A percentile compares a stretch with the other conserved stretches of the same genome.
Conservation (phyloP, 2,888 invertebrate species). For the Thalpophila matura region DNA sequence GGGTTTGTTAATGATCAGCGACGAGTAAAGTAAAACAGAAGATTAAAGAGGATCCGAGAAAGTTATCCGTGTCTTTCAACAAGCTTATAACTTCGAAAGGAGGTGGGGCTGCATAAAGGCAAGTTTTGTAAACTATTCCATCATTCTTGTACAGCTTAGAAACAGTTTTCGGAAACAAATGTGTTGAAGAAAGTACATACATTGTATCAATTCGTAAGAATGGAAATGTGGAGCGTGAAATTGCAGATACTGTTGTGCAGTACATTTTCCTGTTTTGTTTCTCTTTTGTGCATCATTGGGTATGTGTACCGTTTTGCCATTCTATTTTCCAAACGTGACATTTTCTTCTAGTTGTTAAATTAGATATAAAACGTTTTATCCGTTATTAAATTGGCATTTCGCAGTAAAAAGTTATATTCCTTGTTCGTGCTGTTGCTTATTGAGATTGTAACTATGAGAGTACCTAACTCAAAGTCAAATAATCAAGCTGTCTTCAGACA, state of each 20-base stretch:
- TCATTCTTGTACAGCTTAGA: slow-evolving; percentile 21
- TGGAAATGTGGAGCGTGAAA: slow-evolving; percentile 70
- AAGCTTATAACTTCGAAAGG: slow-evolving; percentile 28
- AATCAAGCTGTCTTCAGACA: too few species aligned
- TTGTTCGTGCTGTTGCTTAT: too few species aligned
- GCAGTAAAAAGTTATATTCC: neutral
- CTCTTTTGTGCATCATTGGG: slow-evolving; percentile 72
- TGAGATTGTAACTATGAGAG: too few species aligned
- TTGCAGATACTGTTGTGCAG: slow-evolving; percentile 69
- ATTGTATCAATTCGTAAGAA: slow-evolving; percentile 57
- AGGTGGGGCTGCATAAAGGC: slow-evolving; percentile 1
- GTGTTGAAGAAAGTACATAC: slow-evolving; percentile 29
- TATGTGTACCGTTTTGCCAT: slow-evolving; percentile 67
- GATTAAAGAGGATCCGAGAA: slow-evolving; percentile 12
- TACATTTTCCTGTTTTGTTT: slow-evolving; percentile 67
- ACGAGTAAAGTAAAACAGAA: slow-evolving; percentile 5
- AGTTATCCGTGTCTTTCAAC: slow-evolving; percentile 26
- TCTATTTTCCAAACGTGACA: slow-evolving; percentile 56
- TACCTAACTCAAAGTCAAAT: too few species aligned
- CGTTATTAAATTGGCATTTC: neutral
- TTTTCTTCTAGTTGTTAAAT: slow-evolving; percentile 30
- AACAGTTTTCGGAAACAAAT: slow-evolving; percentile 42
- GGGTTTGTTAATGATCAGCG: neutral
- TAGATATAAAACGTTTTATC: slow-evolving; percentile 3
- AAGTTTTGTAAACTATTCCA: slow-evolving; percentile 46